Percentiles rank a stretch among this genome's conserved stretches.
phyloP scores from a whole-genome alignment of 2,797 vertebrate genomes.

The Thripadectes ignobilis region DNA sequence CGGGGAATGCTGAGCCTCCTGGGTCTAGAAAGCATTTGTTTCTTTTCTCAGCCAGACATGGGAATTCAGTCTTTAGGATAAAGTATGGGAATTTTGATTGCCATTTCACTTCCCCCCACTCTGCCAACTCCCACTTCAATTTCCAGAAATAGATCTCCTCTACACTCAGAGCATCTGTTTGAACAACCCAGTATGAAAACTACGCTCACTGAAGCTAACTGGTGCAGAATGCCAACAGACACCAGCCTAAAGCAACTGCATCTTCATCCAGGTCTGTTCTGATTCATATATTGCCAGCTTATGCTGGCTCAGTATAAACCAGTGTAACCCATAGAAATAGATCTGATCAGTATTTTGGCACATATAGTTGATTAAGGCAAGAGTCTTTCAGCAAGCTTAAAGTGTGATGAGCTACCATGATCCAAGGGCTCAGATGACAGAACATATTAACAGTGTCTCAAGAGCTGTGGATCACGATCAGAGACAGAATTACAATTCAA shows the following conservation, averaged over 20 bases:
- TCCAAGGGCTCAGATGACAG: not conserved
- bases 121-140: constrained; percentile 23
- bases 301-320: not conserved
- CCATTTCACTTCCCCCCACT: not conserved
- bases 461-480: not conserved
- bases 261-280: not conserved
- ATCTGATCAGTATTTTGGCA: not conserved
- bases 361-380: not conserved
- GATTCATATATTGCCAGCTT: not conserved
- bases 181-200: not conserved
- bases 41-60: constrained; percentile 39
- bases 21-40: constrained; percentile 46
- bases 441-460: not conserved
- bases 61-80: constrained; percentile 51
- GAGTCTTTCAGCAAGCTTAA: not conserved
- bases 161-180: not conserved
- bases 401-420: not conserved
- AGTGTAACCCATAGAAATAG: not conserved
- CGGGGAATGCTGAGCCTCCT: not conserved
- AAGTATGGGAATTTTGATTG: constrained; percentile 8
- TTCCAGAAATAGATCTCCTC: constrained; percentile 48
- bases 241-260: not conserved
- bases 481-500: not conserved
- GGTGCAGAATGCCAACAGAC: not conserved
- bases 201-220: not conserved